Conservation (phyloP, 2,113 vertebrate genomes). For the Steatornis caripensis region DNA sequence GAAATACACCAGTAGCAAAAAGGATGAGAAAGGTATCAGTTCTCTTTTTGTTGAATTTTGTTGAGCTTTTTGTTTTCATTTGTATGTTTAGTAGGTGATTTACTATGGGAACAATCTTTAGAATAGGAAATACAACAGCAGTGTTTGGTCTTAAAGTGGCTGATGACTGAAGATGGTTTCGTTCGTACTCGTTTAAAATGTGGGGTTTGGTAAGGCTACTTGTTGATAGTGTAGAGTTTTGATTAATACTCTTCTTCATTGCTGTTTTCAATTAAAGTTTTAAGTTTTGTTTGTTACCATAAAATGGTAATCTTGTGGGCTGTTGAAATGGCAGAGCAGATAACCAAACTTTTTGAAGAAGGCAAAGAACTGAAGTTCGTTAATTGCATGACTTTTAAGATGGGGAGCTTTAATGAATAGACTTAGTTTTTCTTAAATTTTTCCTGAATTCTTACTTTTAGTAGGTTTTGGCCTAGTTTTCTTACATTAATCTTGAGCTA, state of each 20-base stretch:
- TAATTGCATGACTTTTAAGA: not conserved
- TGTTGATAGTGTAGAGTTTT: not conserved
- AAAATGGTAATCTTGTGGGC: not conserved
- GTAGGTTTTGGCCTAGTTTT: not conserved
- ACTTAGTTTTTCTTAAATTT: not conserved
- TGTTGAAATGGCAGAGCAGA: not conserved
- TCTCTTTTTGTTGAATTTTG: not conserved
- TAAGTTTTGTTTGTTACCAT: not conserved
- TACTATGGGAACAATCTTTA: not conserved
- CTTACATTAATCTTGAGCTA: not conserved
- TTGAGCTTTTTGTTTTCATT: not conserved
- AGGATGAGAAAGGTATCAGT: slow-evolving; percentile 86
- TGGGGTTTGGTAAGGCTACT: not conserved
- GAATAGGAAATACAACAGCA: not conserved
- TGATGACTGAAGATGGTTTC: not conserved
- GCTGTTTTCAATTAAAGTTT: not conserved
- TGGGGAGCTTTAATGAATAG: not conserved
- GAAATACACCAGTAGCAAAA: slow-evolving; percentile 85
- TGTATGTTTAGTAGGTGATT: not conserved
- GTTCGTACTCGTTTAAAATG: fast-evolving
- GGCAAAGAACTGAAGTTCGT: not conserved
- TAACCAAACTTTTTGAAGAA: not conserved
- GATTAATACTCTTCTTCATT: not conserved
- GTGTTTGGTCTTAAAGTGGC: not conserved
- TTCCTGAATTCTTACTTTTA: not conserved